Evolutionary conservation across 2,113 vertebrate genomes (phyloP).

Genomic region (Dasyprocta punctata): DNA sequence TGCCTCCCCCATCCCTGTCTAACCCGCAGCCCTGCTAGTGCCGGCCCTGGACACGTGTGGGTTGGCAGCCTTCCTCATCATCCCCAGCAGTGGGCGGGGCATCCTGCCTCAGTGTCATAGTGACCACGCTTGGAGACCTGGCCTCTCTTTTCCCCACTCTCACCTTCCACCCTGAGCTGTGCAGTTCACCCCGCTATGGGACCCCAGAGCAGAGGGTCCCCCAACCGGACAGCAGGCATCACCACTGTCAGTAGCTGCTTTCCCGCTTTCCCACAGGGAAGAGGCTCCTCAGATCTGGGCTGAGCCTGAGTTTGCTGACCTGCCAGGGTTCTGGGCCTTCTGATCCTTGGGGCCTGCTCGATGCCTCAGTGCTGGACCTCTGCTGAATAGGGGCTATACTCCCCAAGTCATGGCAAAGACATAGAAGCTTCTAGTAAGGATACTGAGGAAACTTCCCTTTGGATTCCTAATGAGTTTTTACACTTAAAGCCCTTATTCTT

Average conservation of each 20-base stretch:
- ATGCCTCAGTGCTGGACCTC: not conserved
- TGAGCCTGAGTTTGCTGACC: not conserved
- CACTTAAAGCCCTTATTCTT: not conserved
- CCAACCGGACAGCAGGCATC: not conserved
- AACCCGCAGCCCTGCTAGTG: no score
- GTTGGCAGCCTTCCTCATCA: not conserved
- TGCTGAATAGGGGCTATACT: not conserved
- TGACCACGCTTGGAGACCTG: not conserved
- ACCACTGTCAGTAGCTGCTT: no score
- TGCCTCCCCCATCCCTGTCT: not conserved
- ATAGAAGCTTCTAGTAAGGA: not conserved
- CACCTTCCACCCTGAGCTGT: not conserved
- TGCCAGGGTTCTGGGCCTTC: not conserved
- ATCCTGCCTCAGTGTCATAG: not conserved
- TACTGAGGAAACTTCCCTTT: not conserved
- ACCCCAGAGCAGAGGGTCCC: not conserved
- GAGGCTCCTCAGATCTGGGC: no score
- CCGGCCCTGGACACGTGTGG: not conserved
- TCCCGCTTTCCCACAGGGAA: no score
- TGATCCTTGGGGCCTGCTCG: not conserved
- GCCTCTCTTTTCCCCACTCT: not conserved
- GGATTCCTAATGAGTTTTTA: not conserved
- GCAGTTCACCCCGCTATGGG: not conserved
- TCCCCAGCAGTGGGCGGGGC: not conserved
- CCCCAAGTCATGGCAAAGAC: not conserved